Conservation (phyloP, 1,140 invertebrate genomes). For the Bombus haemorrhoidalis region DNA sequence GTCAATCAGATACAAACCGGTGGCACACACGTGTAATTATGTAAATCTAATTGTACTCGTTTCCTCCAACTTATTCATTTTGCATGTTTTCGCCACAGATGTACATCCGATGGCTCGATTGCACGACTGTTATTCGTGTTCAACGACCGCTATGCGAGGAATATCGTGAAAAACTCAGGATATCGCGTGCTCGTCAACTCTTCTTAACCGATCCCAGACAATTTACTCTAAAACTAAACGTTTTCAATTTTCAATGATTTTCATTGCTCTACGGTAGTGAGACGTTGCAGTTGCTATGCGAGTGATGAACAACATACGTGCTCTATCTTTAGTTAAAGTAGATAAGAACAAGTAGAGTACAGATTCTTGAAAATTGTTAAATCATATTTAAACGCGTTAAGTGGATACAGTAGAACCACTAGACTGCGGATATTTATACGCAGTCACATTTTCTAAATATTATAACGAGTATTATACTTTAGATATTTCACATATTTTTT, state of each 20-base stretch:
- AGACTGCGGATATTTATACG: no score
- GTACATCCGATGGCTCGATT: slow-evolving; percentile 12
- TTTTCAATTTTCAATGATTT: no score
- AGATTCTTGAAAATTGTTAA: no score
- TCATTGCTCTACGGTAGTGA: neutral
- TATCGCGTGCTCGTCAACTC: neutral
- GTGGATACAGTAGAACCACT: no score
- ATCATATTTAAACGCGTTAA: no score
- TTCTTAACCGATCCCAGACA: neutral
- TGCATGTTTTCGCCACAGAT: slow-evolving; percentile 17
- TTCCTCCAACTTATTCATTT: slow-evolving; percentile 17
- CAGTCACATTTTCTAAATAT: no score
- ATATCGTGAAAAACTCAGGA: neutral
- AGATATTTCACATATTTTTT: no score
- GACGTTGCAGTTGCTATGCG: neutral
- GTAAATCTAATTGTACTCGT: slow-evolving; percentile 25
- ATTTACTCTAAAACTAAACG: neutral
- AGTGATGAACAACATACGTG: neutral
- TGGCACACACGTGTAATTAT: slow-evolving; percentile 18
- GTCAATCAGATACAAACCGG: neutral
- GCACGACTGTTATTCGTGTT: slow-evolving; percentile 14
- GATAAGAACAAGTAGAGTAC: no score
- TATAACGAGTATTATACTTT: no score
- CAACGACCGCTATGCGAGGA: neutral
- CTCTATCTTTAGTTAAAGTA: no score